phyloP scores from a whole-genome alignment of 2,113 vertebrate genomes.

The Azemiops feae region DNA sequence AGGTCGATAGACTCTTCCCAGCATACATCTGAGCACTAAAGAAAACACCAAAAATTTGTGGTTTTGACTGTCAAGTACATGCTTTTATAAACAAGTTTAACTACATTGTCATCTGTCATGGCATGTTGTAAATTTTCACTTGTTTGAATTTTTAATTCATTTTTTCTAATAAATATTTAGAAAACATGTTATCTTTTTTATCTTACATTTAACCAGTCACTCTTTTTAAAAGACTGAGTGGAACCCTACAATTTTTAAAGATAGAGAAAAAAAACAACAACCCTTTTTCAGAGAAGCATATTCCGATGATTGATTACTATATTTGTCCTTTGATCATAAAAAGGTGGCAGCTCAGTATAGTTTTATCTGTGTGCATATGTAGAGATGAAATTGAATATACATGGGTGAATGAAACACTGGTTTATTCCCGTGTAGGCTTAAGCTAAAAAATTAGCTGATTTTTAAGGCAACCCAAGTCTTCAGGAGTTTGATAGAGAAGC shows the following conservation, averaged over 20 bases:
- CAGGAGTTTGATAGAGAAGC: background rate
- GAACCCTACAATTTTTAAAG: background rate
- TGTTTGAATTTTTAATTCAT: background rate
- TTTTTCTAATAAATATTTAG: background rate
- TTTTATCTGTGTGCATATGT: background rate
- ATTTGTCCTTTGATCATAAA: background rate
- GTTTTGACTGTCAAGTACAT: background rate
- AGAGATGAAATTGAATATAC: background rate
- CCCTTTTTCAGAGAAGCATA: background rate
- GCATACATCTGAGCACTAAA: slow-evolving; percentile 92
- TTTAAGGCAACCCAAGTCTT: background rate
- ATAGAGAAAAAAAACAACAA: background rate
- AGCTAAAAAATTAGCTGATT: background rate
- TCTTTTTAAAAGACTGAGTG: background rate
- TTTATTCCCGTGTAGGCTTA: background rate
- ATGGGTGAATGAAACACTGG: background rate
- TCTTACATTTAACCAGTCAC: background rate
- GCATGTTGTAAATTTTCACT: background rate
- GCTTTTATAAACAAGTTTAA: background rate
- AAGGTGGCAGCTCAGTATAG: background rate
- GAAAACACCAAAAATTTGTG: background rate
- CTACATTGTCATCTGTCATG: background rate
- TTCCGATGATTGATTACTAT: background rate
- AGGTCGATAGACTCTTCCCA: slow-evolving; percentile 93
- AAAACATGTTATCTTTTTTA: background rate